A percentile compares a stretch with the other conserved stretches of the same genome.
phyloP scores from a whole-genome alignment of 2,888 invertebrate species.

The Cheilosia pagana region DNA sequence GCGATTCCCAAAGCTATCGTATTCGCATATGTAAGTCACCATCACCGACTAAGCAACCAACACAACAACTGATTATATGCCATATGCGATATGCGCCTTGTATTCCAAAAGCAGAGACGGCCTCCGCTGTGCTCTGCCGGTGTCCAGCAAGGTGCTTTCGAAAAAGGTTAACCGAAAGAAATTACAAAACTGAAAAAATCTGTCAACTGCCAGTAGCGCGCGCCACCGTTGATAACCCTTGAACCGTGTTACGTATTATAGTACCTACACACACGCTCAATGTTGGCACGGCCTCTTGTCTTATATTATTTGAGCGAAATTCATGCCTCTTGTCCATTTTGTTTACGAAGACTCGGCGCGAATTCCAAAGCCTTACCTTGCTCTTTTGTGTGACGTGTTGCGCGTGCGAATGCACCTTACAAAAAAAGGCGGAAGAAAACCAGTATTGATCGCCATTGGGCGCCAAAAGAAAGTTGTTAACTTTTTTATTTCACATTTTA shows the following conservation, averaged over 20 bases:
- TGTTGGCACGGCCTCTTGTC: constrained; percentile 24
- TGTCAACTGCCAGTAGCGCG: constrained; percentile 26
- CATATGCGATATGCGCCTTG: constrained; percentile 6
- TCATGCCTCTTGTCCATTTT: constrained; percentile 11
- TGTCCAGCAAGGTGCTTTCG: constrained; percentile 16
- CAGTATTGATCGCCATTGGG: constrained; percentile 42
- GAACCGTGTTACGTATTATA: constrained; percentile 37
- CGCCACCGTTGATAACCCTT: constrained; percentile 21
- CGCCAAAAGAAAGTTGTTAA: constrained; percentile 73
- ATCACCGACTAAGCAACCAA: background rate
- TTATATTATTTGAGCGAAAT: constrained; percentile 16
- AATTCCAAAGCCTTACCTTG: constrained; percentile 40
- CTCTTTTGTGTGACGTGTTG: constrained; percentile 19
- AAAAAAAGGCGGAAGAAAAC: constrained; percentile 53
- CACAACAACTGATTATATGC: background rate
- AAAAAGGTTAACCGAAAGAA: constrained; percentile 32
- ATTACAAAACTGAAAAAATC: constrained; percentile 33
- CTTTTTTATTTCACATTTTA: constrained; percentile 26
- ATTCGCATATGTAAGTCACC: constrained; percentile 19
- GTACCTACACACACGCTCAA: constrained; percentile 25
- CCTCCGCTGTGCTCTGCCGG: constrained; percentile 9
- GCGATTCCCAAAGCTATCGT: background rate
- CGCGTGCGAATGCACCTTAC: constrained; percentile 50
- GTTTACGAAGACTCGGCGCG: constrained; percentile 10
- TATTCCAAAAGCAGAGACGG: constrained; percentile 34